Conservation (phyloP, 2,113 vertebrate genomes). For the Gambusia holbrooki region DNA sequence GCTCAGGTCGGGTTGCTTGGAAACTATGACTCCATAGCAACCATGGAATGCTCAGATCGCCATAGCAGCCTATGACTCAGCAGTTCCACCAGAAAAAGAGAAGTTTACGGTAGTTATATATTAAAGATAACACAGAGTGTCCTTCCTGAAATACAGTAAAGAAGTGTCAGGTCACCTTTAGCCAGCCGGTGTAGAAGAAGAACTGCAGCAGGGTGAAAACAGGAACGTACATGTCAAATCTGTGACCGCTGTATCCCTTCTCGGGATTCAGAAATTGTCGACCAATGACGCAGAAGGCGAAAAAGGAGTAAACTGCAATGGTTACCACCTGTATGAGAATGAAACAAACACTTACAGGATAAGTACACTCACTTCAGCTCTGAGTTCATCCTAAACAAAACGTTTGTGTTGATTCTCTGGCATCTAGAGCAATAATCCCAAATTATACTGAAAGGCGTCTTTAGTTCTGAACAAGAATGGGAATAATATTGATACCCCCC, state of each 20-base stretch:
- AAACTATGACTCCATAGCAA: background rate
- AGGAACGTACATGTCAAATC: conserved; percentile 85
- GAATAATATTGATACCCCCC: too few species aligned
- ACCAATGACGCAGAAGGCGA: conserved; percentile 86
- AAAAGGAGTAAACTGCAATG: conserved; percentile 89
- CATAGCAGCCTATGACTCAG: background rate
- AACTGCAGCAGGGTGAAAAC: conserved; percentile 90
- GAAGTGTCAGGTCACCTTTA: conserved; percentile 80
- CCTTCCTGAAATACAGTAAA: background rate
- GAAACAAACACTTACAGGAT: background rate
- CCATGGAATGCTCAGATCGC: background rate
- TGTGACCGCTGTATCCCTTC: conserved; percentile 71
- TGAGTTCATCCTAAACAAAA: too few species aligned
- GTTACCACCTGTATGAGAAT: conserved; percentile 85
- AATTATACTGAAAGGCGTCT: too few species aligned
- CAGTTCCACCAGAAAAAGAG: background rate
- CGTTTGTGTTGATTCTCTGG: too few species aligned
- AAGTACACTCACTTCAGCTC: background rate
- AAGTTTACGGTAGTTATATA: background rate
- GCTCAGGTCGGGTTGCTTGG: background rate
- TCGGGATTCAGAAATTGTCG: conserved; percentile 85
- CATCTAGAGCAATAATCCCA: too few species aligned
- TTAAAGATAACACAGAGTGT: background rate
- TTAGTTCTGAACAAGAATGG: too few species aligned
- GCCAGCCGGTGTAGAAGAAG: conserved; percentile 92